Conservation (phyloP, 2,888 invertebrate genomes). For the Microdon myrmicae region DNA sequence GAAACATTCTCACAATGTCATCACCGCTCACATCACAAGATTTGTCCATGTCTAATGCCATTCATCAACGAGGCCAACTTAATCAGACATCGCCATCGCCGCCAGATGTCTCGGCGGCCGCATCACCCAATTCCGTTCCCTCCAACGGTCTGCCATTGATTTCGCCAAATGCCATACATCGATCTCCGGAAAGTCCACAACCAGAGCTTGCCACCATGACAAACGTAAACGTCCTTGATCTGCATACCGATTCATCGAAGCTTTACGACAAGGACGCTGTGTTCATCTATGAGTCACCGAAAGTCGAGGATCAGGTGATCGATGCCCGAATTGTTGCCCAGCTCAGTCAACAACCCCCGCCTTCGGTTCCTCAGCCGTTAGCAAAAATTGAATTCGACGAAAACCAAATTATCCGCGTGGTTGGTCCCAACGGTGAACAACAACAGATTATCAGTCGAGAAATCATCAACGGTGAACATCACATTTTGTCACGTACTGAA, state of each 20-base stretch:
- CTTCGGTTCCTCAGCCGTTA: conserved; percentile 59
- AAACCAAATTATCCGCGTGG: conserved; percentile 66
- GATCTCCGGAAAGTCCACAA: conserved; percentile 73
- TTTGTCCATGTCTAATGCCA: conserved; percentile 54
- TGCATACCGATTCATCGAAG: conserved; percentile 67
- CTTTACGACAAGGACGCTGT: conserved; percentile 66
- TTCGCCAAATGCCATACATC: conserved; percentile 62
- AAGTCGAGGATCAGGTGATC: conserved; percentile 65
- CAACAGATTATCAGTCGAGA: conserved; percentile 67
- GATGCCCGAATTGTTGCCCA: conserved; percentile 66
- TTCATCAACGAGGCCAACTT: conserved; percentile 53
- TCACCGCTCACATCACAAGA: conserved; percentile 56
- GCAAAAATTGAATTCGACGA: conserved; percentile 67
- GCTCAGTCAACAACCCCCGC: conserved; percentile 56
- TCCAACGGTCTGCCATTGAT: conserved; percentile 63
- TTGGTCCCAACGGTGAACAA: conserved; percentile 67
- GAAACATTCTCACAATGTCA: conserved; percentile 42
- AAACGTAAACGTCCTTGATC: conserved; percentile 84
- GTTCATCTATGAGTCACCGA: conserved; percentile 65
- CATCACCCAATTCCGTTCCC: conserved; percentile 56
- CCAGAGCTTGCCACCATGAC: conserved; percentile 88
- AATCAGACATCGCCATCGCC: conserved; percentile 56
- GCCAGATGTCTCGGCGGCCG: conserved; percentile 54
- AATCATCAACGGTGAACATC: conserved; percentile 67
- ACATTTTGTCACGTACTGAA: conserved; percentile 66